These are phyloP conservation scores for Andrena dorsata DNA, from an alignment of 2,888 invertebrate species.

Conservation along the genomic window DNA sequence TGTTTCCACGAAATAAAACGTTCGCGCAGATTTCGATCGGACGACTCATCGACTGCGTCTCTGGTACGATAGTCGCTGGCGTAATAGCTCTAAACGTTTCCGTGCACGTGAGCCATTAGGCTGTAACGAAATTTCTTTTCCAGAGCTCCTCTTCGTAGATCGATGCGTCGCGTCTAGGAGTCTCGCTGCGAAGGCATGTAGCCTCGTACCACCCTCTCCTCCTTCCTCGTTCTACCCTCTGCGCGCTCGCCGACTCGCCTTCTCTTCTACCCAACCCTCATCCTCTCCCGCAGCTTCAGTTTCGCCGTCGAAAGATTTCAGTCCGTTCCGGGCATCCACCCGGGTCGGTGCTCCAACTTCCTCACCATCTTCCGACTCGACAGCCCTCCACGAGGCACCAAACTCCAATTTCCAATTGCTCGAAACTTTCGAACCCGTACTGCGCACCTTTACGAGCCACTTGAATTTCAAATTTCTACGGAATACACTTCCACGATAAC, in stretches of 20 bases:
- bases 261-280: conserved; percentile 25
- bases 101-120: conserved; percentile 77
- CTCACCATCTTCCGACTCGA: no score
- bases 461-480: neutral
- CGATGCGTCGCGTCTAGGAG: conserved; percentile 80
- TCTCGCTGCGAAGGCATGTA: conserved; percentile 77
- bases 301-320: conserved; percentile 63
- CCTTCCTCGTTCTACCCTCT: conserved; percentile 57
- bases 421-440: neutral
- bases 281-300: conserved; percentile 59
- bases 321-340: conserved; percentile 71
- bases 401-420: neutral
- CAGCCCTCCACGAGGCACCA: neutral
- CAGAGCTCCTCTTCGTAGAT: conserved; percentile 72
- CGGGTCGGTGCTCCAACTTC: conserved; percentile 46
- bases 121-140: conserved; percentile 70
- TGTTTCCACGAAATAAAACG: neutral
- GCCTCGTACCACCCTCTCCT: conserved; percentile 79
- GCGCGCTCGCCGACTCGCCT: conserved; percentile 22
- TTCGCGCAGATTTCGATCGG: conserved; percentile 6
- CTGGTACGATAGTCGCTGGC: conserved; percentile 66
- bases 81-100: conserved; percentile 70
- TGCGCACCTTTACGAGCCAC: neutral
- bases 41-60: conserved; percentile 16
- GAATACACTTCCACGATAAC: neutral